Evolutionary conservation across 2,113 vertebrate genomes (phyloP).

Genomic region (Sinocyclocheilus maitianheensis): DNA sequence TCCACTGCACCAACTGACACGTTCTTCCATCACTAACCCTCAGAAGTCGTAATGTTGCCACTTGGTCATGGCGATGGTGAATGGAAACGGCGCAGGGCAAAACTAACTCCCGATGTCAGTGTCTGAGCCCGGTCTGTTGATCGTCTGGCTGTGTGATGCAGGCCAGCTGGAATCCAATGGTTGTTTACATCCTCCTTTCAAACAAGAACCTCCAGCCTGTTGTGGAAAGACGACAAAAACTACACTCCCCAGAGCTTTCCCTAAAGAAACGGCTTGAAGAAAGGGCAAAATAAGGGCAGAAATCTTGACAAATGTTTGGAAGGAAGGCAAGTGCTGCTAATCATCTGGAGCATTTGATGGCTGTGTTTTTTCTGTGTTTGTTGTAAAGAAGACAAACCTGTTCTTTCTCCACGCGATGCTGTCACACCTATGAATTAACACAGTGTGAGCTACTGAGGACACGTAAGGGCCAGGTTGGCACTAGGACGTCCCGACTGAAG

Average conservation of each 20-base stretch:
- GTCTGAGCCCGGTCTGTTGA: constrained; percentile 59
- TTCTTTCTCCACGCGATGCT: constrained; percentile 25
- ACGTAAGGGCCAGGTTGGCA: constrained; percentile 14
- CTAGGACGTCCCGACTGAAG: background rate
- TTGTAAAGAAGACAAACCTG: constrained; percentile 45
- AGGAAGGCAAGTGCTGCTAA: constrained; percentile 59
- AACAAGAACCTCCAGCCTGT: constrained; percentile 71
- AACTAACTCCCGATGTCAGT: constrained; percentile 4
- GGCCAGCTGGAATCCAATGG: constrained; percentile 63
- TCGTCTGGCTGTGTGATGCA: constrained; percentile 61
- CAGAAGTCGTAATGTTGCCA: constrained; percentile 21
- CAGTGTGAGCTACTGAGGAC: constrained; percentile 1
- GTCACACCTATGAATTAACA: background rate
- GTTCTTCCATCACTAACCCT: constrained; percentile 12
- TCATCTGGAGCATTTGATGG: constrained; percentile 64
- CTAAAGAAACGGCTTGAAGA: constrained; percentile 53
- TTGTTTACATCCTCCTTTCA: constrained; percentile 73
- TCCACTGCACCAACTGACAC: background rate
- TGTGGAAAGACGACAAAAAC: constrained; percentile 62
- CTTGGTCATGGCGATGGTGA: constrained; percentile 37
- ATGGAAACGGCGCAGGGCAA: constrained; percentile 26
- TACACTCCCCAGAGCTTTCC: constrained; percentile 70
- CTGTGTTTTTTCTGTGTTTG: constrained; percentile 49
- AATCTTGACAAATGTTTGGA: constrained; percentile 53
- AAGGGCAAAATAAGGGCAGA: constrained; percentile 73